Base-by-base conservation (phyloP, 2,797 vertebrate genomes). In the Micromesistius poutassou region DNA sequence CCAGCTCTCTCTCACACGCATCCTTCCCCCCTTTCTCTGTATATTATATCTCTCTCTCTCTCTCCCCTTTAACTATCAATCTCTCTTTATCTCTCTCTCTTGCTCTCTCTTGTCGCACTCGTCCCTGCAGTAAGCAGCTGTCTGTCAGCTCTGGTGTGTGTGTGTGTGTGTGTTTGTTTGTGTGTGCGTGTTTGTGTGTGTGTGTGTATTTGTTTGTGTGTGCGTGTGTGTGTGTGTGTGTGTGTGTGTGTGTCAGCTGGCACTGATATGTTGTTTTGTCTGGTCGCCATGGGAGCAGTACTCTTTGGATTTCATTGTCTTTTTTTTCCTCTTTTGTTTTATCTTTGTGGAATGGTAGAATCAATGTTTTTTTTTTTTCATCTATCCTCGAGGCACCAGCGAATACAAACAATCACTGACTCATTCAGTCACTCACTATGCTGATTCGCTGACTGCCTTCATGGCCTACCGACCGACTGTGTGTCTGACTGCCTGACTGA, bases 231-330 rank as follows among this genome's bases (percentile, higher is more conserved):
- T 28, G 28, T 30, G 70, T 71, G n/a, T 33, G 28, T 71, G 31
- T 71, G 25, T 87, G 81, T 33, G 70, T 22, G 25, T 77, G 73
- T 86, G 81, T 87, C 86, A 85, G 80, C 72, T 40, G 68, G 79
- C 5, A 0, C 79, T 22, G 77, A 74, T 78, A 83, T 89, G 75
- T 77, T 84, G 78, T 88, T 89, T 87, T 85, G 86, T 86, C 84
- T 74, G 40, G 76, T 74, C 76, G 76, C 82, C 78, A 50, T 30
- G 42, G 82, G 80, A 86, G 72, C n/a, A 0, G 38, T 89, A 84
- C 85, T 83, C 83, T 82, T 85, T 80, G 62, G 81, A 76, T 87
- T 87, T 82, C 78, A 84, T 85, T 72, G 13, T 30, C 12, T 36
- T 14, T 36, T 35, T 35, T 30, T 38, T 30, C 28, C 28, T 28